phyloP scores from a whole-genome alignment of 2,888 invertebrate species.

The Hypena proboscidalis region DNA sequence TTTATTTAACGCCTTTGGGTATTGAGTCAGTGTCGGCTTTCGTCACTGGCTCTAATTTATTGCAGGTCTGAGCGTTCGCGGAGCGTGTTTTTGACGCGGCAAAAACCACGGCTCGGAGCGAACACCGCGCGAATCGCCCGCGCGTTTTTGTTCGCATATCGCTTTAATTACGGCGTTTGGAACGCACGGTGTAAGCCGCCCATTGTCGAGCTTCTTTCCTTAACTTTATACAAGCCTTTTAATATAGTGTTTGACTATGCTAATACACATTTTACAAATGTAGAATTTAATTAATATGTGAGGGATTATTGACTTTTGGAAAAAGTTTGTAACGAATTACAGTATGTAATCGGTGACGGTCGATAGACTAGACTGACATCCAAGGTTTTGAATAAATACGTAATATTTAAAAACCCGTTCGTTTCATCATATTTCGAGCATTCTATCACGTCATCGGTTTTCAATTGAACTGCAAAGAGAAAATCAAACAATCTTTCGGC shows the following conservation, averaged over 20 bases:
- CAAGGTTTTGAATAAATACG: too few species aligned
- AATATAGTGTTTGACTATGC: slow-evolving; percentile 27
- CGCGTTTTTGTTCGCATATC: slow-evolving; percentile 72
- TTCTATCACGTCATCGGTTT: background rate
- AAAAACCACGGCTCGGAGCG: slow-evolving; percentile 66
- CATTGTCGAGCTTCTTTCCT: slow-evolving; percentile 43
- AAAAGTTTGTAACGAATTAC: too few species aligned
- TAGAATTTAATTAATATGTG: too few species aligned
- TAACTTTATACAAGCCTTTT: slow-evolving; percentile 32
- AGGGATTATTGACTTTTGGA: too few species aligned
- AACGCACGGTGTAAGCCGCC: slow-evolving; percentile 42
- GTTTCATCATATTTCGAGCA: too few species aligned
- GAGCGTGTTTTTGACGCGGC: slow-evolving; percentile 72
- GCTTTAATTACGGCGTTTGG: slow-evolving; percentile 77
- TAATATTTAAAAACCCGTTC: too few species aligned
- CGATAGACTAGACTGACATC: too few species aligned
- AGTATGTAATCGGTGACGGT: too few species aligned
- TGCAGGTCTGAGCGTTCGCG: slow-evolving; percentile 66
- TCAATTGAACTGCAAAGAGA: slow-evolving; percentile 4
- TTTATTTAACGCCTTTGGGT: slow-evolving; percentile 81
- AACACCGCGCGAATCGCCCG: slow-evolving; percentile 59
- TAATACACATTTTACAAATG: too few species aligned
- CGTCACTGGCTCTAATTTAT: slow-evolving; percentile 80
- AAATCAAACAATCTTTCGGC: slow-evolving; percentile 23
- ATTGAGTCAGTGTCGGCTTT: slow-evolving; percentile 80